Conservation (phyloP, 1,140 invertebrate genomes). For the Vanessa atalanta region DNA sequence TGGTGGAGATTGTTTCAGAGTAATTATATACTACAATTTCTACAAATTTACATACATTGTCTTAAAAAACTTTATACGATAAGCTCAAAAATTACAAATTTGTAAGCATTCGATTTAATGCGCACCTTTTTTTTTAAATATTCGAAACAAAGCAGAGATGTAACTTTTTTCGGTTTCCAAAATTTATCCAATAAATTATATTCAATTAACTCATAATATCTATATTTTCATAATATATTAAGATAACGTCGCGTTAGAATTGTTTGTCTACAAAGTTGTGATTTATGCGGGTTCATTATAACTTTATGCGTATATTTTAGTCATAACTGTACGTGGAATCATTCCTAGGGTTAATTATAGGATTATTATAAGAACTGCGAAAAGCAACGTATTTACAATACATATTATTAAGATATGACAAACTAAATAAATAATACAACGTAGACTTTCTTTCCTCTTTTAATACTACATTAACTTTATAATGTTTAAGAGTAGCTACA, state of each 20-base stretch:
- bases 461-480: background rate
- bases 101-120: too few species aligned
- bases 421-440: background rate
- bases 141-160: too few species aligned
- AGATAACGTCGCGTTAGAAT: background rate
- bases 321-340: background rate
- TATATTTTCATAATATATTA: conserved; percentile 12
- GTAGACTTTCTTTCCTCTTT: background rate
- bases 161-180: too few species aligned
- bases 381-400: background rate
- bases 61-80: too few species aligned
- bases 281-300: conserved; percentile 21
- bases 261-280: conserved; percentile 9
- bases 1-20: background rate
- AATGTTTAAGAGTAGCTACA: background rate
- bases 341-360: background rate
- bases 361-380: background rate
- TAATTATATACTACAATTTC: too few species aligned
- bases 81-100: too few species aligned
- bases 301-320: conserved; percentile 17
- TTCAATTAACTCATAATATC: background rate
- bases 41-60: background rate
- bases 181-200: too few species aligned
- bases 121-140: too few species aligned
- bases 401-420: background rate